A percentile compares a stretch with the other conserved stretches of the same genome.
phyloP scores from a whole-genome alignment of 2,113 vertebrate genomes.

The Phyllopteryx taeniolatus region DNA sequence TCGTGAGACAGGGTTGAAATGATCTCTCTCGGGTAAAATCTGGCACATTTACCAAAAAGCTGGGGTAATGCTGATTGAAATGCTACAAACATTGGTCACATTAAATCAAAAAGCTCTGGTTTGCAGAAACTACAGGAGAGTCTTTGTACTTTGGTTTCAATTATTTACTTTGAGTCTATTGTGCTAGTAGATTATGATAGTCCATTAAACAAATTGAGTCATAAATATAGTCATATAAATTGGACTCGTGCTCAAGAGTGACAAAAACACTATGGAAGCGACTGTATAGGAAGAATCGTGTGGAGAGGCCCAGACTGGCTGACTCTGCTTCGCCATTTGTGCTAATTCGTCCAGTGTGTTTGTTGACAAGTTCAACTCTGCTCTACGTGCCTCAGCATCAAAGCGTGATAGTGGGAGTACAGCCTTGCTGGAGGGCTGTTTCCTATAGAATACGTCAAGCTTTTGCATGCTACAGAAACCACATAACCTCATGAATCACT shows the following conservation, averaged over 20 bases:
- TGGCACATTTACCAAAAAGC: conserved; percentile 35
- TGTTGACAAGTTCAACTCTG: conserved; percentile 54
- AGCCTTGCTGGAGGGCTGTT: conserved; percentile 35
- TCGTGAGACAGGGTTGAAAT: conserved; percentile 37
- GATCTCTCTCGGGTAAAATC: conserved; percentile 34
- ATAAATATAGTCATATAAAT: conserved; percentile 5
- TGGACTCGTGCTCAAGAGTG: conserved; percentile 16
- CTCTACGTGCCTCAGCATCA: conserved; percentile 64
- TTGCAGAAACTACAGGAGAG: not conserved
- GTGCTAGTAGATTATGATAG: conserved; percentile 6
- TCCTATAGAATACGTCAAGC: conserved; percentile 43
- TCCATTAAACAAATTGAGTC: not conserved
- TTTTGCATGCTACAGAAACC: conserved; percentile 63
- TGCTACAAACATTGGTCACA: conserved; percentile 22
- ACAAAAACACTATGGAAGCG: conserved; percentile 6
- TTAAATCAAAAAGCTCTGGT: conserved; percentile 6
- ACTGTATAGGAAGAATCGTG: conserved; percentile 18
- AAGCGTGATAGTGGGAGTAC: conserved; percentile 38
- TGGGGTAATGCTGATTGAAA: conserved; percentile 20
- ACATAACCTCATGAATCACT: conserved; percentile 57
- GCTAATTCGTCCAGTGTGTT: conserved; percentile 36
- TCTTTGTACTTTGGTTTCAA: conserved; percentile 1
- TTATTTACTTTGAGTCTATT: not conserved
- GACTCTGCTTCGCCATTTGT: conserved; percentile 27
- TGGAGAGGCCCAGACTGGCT: conserved; percentile 14